Evolutionary conservation across 1,140 invertebrate genomes (phyloP), one percentile per base, ranked within the genome.

Genomic region (Rhyacophila brunnea): DNA sequence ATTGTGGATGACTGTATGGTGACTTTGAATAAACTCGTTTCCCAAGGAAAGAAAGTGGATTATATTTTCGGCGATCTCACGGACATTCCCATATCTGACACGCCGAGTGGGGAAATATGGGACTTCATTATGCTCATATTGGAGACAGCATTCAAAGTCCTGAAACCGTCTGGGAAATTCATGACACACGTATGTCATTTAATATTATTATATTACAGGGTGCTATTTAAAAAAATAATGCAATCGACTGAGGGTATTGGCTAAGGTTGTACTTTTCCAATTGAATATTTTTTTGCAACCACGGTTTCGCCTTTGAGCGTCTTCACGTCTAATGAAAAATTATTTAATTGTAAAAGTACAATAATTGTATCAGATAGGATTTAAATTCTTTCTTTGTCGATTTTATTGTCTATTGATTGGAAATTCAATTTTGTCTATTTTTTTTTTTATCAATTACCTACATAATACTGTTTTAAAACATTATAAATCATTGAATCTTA

Each of bases 11-110:
- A 97, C 77, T 96, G 93, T 75, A 84, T 95, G 66, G 82, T 90
- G 67, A 85, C 88, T 38, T 78, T 97, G 67, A 83, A 89, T 47
- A 83, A 90, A 57, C 92, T 90, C 74, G 85, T 88, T 11, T 81
- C 83, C 42, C 85, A 92, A 66, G 87, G 86, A n/a, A 83, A 83
- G 58, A 88, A 89, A 68, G 94, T 95, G 67, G 94, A 96, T 79
- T 95, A 91, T 68, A 87, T 96, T 13, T 95, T 96, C 69, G 93
- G 91, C 3, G 94, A 97, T 75, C 79, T 97, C 45, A 96, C 93
- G 1, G 93, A 96, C 71, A 91, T 95, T 65, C 93, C 93, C n/a
- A 90, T 95, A 53, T 87, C 87, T 20, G 80, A 82, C 47, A 83
- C 83, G 2, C 87, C 85, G 1, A 85, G 87, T 66, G 87, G 87